A percentile compares a stretch with the other conserved stretches of the same genome.
phyloP scores from a whole-genome alignment of 2,113 vertebrate species.

The Mastomys natalensis region DNA sequence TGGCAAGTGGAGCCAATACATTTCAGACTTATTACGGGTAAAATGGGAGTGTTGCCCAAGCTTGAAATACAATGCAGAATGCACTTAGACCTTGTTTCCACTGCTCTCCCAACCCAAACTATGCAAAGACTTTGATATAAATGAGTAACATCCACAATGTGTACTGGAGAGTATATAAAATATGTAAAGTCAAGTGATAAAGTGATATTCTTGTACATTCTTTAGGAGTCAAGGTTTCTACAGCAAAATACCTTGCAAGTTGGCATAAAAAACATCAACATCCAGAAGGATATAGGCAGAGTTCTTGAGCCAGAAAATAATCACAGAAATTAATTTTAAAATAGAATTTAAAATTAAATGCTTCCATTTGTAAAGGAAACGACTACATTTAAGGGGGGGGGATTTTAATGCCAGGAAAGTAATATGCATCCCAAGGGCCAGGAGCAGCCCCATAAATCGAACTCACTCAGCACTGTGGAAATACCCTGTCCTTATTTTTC shows the following conservation, averaged over 20 bases:
- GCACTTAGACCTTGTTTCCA: not conserved
- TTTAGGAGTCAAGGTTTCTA: not conserved
- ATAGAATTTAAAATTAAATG: slow-evolving; percentile 31
- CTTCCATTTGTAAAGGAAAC: slow-evolving; percentile 48
- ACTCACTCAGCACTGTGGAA: not conserved
- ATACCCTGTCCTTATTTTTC: not conserved
- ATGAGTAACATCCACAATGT: not conserved
- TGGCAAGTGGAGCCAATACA: not conserved
- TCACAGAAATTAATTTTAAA: slow-evolving; percentile 50
- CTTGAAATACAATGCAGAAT: not conserved
- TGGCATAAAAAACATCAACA: slow-evolving; percentile 17
- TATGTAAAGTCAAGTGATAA: not conserved
- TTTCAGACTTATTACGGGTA: not conserved
- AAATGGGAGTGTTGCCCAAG: not conserved
- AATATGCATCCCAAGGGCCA: not conserved
- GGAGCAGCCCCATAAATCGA: not conserved
- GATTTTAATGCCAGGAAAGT: slow-evolving; percentile 3
- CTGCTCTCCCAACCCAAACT: not conserved
- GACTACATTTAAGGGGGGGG: not conserved
- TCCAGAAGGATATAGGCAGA: not conserved
- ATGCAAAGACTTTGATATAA: not conserved
- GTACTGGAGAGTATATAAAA: not conserved
- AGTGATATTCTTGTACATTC: not conserved
- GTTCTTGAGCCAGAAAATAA: slow-evolving; percentile 27
- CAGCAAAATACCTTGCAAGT: slow-evolving; percentile 46